These are phyloP conservation scores for Scomber scombrus DNA, from an alignment of 2,113 vertebrate species.

Conservation along the genomic window DNA sequence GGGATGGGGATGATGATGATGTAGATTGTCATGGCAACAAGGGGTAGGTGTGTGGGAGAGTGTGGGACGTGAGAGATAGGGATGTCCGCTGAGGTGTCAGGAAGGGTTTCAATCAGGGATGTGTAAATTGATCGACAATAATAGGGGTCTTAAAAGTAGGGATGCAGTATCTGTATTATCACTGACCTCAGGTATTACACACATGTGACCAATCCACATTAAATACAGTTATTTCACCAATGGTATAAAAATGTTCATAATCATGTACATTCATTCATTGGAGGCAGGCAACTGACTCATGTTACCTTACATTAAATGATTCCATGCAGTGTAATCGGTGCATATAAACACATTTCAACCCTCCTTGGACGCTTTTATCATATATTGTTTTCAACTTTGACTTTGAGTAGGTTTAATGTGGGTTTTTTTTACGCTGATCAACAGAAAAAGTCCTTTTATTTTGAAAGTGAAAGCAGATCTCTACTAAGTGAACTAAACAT, in stretches of 20 bases:
- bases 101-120: not conserved
- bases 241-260: not conserved
- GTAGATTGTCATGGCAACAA: constrained; percentile 85
- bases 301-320: not conserved
- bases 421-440: too few species aligned
- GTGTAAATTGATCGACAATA: too few species aligned
- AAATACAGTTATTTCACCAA: not conserved
- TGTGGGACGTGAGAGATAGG: constrained; percentile 26
- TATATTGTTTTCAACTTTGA: too few species aligned
- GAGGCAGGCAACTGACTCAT: not conserved
- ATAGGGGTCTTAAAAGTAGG: not conserved
- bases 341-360: too few species aligned
- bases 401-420: too few species aligned
- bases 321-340: too few species aligned
- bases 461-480: too few species aligned
- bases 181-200: not conserved
- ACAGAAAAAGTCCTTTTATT: too few species aligned
- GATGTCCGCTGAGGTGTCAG: constrained; percentile 12
- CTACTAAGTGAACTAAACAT: too few species aligned
- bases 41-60: constrained; percentile 48
- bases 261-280: not conserved
- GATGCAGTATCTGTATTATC: not conserved
- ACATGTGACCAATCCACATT: not conserved
- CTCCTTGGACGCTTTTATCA: too few species aligned
- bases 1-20: constrained; percentile 51